Evolutionary conservation across 2,888 invertebrate genomes (phyloP).

Genomic region (Eupeodes latifasciatus): DNA sequence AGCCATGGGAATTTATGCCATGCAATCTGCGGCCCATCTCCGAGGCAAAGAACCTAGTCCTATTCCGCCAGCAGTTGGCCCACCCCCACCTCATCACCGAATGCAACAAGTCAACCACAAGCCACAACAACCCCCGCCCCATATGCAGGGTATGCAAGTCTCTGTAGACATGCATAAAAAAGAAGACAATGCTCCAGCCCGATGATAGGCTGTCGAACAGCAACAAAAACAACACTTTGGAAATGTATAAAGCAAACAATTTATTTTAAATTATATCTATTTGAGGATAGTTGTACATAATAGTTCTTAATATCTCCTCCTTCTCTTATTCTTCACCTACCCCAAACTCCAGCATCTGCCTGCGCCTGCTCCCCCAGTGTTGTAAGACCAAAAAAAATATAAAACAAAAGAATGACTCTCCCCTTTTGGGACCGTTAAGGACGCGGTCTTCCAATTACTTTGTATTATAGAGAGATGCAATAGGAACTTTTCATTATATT

Average conservation of each 20-base stretch:
- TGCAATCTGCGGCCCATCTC: conserved; percentile 85
- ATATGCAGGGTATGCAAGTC: conserved; percentile 76
- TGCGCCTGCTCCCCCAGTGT: conserved; percentile 46
- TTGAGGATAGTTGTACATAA: conserved; percentile 68
- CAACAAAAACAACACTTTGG: conserved; percentile 44
- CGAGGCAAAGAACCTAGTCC: conserved; percentile 84
- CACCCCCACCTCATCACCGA: conserved; percentile 82
- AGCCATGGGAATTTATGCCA: conserved; percentile 89
- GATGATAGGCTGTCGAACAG: conserved; percentile 78
- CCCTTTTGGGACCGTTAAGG: conserved; percentile 36
- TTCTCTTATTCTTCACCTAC: not conserved
- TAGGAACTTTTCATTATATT: conserved; percentile 50
- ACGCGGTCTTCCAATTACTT: conserved; percentile 46
- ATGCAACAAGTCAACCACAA: conserved; percentile 79
- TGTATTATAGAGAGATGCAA: conserved; percentile 70
- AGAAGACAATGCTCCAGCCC: conserved; percentile 78
- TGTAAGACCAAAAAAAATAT: conserved; percentile 69
- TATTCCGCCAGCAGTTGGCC: conserved; percentile 82
- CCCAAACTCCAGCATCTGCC: no score
- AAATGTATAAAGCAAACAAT: conserved; percentile 41
- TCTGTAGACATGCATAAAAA: conserved; percentile 80
- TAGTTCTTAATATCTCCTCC: conserved; percentile 52
- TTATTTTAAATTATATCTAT: conserved; percentile 37
- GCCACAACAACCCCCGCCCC: conserved; percentile 64
- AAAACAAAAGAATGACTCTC: conserved; percentile 30